Conservation (phyloP, 2,113 vertebrate species). For the Thermophis baileyi region DNA sequence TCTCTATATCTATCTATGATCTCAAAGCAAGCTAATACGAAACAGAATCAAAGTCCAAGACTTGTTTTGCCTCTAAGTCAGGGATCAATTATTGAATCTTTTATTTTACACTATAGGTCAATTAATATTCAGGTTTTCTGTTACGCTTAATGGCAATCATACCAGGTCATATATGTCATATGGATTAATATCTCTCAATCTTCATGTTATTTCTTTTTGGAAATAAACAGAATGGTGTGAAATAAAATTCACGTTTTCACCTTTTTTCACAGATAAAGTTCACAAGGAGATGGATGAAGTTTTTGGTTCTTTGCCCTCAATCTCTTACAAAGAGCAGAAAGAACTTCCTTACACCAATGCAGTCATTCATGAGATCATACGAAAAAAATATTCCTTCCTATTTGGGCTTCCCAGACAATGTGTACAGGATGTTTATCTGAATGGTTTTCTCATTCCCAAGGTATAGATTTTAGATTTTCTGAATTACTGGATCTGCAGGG, state of each 20-base stretch:
- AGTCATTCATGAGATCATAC: slow-evolving; percentile 54
- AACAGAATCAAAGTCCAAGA: not conserved
- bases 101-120: not conserved
- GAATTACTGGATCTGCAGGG: not conserved
- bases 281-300: slow-evolving; percentile 59
- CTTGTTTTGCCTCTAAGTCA: not conserved
- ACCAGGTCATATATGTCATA: not conserved
- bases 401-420: slow-evolving; percentile 39
- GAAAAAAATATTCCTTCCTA: slow-evolving; percentile 31
- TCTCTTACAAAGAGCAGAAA: slow-evolving; percentile 49
- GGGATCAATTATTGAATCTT: not conserved
- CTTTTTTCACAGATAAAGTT: slow-evolving; percentile 30
- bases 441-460: slow-evolving; percentile 47
- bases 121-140: not conserved
- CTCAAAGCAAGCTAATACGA: not conserved
- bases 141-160: not conserved
- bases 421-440: slow-evolving; percentile 35
- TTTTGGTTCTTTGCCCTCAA: not conserved
- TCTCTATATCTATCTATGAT: no score
- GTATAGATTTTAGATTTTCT: slow-evolving; percentile 29
- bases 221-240: not conserved
- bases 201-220: not conserved
- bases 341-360: slow-evolving; percentile 52
- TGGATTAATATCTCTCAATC: not conserved
- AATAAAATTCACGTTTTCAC: not conserved